These are phyloP conservation scores for Calidris pugnax DNA, from an alignment of 2,113 vertebrate species.

Conservation along the genomic window DNA sequence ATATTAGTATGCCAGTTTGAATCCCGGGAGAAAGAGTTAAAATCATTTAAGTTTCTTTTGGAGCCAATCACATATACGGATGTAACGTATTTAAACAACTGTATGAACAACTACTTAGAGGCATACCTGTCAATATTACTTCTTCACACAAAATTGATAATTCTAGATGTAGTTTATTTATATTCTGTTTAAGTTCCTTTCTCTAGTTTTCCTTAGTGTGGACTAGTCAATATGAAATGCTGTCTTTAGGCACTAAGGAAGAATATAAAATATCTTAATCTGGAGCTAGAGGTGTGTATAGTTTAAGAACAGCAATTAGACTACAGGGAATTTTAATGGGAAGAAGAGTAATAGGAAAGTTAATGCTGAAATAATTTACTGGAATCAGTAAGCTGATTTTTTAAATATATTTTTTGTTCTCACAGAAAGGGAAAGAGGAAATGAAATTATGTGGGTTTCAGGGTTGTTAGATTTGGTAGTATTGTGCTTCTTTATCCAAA, in stretches of 20 bases:
- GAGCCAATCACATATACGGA: fast-evolving
- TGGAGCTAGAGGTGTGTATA: not conserved
- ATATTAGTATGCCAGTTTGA: not conserved
- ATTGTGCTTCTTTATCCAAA: not conserved
- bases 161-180: not conserved
- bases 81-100: not conserved
- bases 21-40: not conserved
- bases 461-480: not conserved
- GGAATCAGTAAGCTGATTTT: not conserved
- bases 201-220: not conserved
- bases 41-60: not conserved
- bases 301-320: not conserved
- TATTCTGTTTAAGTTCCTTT: not conserved
- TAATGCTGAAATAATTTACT: not conserved
- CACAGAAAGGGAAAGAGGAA: not conserved
- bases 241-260: not conserved
- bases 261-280: not conserved
- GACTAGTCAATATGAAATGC: not conserved
- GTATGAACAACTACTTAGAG: not conserved
- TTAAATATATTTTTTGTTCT: not conserved
- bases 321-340: not conserved
- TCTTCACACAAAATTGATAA: not conserved
- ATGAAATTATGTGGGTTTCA: not conserved
- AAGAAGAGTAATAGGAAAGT: not conserved
- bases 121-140: not conserved